A percentile compares a stretch with the other conserved stretches of the same genome.
These are phyloP conservation scores for Drosophila saltans DNA, from an alignment of 1,140 invertebrate species.

Conservation along the genomic window DNA sequence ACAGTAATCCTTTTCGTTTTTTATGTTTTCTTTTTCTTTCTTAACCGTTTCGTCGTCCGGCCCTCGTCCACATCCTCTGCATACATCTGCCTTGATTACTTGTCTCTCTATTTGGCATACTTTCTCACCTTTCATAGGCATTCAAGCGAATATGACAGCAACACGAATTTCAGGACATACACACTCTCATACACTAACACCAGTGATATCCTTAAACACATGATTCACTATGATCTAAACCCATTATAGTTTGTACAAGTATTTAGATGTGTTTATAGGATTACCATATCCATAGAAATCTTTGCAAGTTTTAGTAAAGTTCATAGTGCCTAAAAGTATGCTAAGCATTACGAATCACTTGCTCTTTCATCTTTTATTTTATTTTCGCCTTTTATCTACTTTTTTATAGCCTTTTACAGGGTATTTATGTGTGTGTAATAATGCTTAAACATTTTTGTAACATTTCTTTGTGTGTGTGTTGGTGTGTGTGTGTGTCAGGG, in stretches of 20 bases:
- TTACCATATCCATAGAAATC: too few relatives aligned
- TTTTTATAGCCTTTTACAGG: background rate
- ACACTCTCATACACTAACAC: background rate
- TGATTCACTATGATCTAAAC: too few relatives aligned
- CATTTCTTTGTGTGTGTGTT: background rate
- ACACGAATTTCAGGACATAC: slow-evolving; percentile 39
- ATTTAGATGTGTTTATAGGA: too few relatives aligned
- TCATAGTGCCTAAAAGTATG: background rate
- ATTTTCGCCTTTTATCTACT: background rate
- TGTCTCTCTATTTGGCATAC: slow-evolving; percentile 50
- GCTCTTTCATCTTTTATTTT: background rate
- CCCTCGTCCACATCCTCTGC: background rate
- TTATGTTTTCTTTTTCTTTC: background rate
- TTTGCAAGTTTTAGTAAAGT: too few relatives aligned
- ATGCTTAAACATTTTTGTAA: background rate
- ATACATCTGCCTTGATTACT: slow-evolving; percentile 32
- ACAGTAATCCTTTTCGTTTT: background rate
- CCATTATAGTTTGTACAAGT: too few relatives aligned
- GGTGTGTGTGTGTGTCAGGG: slow-evolving; percentile 62
- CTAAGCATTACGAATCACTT: background rate
- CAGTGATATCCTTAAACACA: background rate
- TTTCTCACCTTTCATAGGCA: slow-evolving; percentile 62
- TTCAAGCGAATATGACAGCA: slow-evolving; percentile 40
- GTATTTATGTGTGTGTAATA: background rate
- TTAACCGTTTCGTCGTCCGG: too few relatives aligned